These are phyloP conservation scores for Saxidomus purpurata DNA, from an alignment of 1,140 invertebrate genomes.

Conservation along the genomic window DNA sequence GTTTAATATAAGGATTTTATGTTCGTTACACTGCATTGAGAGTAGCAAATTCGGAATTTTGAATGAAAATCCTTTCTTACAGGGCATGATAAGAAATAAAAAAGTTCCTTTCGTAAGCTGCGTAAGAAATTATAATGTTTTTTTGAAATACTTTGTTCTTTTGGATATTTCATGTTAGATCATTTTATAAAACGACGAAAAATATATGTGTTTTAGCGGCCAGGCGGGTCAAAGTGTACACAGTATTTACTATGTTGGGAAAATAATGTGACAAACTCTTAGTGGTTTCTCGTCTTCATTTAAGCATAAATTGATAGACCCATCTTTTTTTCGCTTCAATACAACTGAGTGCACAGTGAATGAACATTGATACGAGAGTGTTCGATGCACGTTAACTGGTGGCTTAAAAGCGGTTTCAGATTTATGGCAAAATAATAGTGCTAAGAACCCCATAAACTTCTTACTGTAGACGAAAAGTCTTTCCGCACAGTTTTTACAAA, in stretches of 20 bases:
- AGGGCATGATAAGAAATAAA: not conserved
- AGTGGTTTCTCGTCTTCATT: not conserved
- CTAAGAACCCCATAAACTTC: not conserved
- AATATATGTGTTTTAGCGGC: too few relatives aligned
- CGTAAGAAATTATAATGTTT: too few relatives aligned
- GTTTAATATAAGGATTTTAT: not conserved
- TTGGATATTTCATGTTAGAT: too few relatives aligned
- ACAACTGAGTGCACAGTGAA: not conserved
- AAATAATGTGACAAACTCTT: not conserved
- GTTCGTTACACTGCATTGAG: constrained; percentile 7
- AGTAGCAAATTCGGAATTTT: constrained; percentile 2
- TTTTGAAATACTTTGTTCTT: too few relatives aligned
- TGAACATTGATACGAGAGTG: not conserved
- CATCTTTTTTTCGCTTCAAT: not conserved
- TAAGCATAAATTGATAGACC: not conserved
- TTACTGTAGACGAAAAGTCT: not conserved
- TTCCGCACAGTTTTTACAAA: not conserved
- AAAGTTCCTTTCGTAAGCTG: not conserved
- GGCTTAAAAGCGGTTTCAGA: not conserved
- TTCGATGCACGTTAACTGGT: not conserved
- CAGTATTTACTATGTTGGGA: too few relatives aligned
- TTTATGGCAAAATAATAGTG: constrained; percentile 31
- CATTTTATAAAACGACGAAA: too few relatives aligned
- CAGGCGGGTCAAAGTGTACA: too few relatives aligned
- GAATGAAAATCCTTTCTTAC: constrained; percentile 16